phyloP scores from a whole-genome alignment of 2,888 invertebrate genomes.

The Taenaris catops region DNA sequence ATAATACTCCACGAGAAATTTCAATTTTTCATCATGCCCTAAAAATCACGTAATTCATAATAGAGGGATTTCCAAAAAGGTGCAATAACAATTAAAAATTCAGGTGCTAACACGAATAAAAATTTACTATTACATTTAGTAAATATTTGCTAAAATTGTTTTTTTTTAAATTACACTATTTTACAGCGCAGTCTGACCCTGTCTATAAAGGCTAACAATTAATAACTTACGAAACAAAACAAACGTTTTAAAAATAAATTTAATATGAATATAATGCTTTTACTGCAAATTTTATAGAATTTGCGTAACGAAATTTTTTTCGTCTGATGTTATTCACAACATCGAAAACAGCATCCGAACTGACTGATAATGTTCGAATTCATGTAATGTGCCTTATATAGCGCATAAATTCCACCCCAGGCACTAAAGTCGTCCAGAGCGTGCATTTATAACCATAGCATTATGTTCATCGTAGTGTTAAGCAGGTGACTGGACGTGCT shows the following conservation, averaged over 20 bases:
- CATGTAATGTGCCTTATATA: too few relatives aligned
- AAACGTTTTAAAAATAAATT: constrained; percentile 13
- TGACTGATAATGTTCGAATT: too few relatives aligned
- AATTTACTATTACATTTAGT: constrained; percentile 61
- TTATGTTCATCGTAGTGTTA: too few relatives aligned
- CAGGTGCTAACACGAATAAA: constrained; percentile 64
- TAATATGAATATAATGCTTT: constrained; percentile 8
- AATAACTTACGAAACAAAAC: constrained; percentile 10
- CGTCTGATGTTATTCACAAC: too few relatives aligned
- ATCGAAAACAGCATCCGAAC: too few relatives aligned
- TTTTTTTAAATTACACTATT: constrained; percentile 52
- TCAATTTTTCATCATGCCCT: constrained; percentile 31
- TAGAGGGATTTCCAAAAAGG: constrained; percentile 48
- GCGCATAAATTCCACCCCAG: too few relatives aligned
- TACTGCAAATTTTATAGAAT: constrained; percentile 2
- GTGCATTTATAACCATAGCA: too few relatives aligned
- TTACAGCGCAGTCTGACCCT: constrained; percentile 69
- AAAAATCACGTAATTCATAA: constrained; percentile 39
- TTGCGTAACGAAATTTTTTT: too few relatives aligned
- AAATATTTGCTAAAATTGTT: constrained; percentile 62
- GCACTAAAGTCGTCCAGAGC: too few relatives aligned
- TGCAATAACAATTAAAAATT: constrained; percentile 58
- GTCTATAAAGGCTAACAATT: constrained; percentile 68
- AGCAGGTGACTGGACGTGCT: too few relatives aligned
- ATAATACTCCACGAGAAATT: constrained; percentile 28